A percentile compares a stretch with the other conserved stretches of the same genome.
phyloP scores from a whole-genome alignment of 2,888 invertebrate species.

The Drosophila neonasuta region DNA sequence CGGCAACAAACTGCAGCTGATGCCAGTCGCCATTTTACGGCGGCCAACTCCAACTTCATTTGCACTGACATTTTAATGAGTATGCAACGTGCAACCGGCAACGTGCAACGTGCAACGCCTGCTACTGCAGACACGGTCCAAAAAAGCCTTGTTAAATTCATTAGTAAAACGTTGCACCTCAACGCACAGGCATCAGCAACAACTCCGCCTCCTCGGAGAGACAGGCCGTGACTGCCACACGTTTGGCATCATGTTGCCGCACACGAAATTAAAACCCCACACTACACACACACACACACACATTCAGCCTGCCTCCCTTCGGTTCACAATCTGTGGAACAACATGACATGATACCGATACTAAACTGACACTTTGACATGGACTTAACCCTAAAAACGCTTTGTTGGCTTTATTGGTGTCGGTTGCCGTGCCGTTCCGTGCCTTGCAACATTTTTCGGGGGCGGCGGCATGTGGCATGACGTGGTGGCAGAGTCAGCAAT shows the following conservation, averaged over 20 bases:
- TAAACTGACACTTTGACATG: slow-evolving; percentile 82
- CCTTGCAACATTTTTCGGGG: slow-evolving; percentile 31
- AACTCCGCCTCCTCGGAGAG: background rate
- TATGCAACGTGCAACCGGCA: slow-evolving; percentile 74
- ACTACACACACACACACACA: slow-evolving; percentile 17
- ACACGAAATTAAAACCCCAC: slow-evolving; percentile 78
- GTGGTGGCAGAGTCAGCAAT: slow-evolving; percentile 28
- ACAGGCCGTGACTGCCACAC: slow-evolving; percentile 53
- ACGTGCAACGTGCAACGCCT: slow-evolving; percentile 29
- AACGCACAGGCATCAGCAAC: slow-evolving; percentile 48
- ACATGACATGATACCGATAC: slow-evolving; percentile 82
- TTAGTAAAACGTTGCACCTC: slow-evolving; percentile 79
- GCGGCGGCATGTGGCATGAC: slow-evolving; percentile 2
- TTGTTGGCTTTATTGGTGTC: slow-evolving; percentile 79
- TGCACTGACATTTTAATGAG: slow-evolving; percentile 76
- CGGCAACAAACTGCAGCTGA: slow-evolving; percentile 74
- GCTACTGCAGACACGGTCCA: slow-evolving; percentile 41
- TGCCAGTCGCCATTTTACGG: slow-evolving; percentile 67
- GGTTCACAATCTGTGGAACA: slow-evolving; percentile 56
- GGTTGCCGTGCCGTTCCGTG: slow-evolving; percentile 49
- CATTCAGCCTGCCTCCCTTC: slow-evolving; percentile 3
- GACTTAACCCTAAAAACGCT: slow-evolving; percentile 80
- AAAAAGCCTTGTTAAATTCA: slow-evolving; percentile 76
- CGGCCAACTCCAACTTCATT: slow-evolving; percentile 47
- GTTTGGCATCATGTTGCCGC: slow-evolving; percentile 77